Base-by-base conservation (phyloP, 2,797 vertebrate species). In the Hippocampus kuda region DNA sequence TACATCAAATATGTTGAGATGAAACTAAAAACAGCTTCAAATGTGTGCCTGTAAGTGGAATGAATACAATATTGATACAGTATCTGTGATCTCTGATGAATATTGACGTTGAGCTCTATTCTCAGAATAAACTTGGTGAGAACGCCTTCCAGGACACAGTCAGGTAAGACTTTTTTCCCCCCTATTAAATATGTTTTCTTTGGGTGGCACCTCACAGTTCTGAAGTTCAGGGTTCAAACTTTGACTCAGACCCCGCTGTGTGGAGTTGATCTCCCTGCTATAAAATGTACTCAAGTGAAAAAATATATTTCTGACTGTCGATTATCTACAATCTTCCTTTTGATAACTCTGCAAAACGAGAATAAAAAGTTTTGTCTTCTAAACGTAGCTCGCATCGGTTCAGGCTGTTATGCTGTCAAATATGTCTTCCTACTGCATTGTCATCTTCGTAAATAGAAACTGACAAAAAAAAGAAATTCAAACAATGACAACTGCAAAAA, bases 101-200 rank as follows among this genome's bases (percentile, higher is more conserved):
- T 16, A 48, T 48, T 53, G 63, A 68, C 51, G 79, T 2, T 76
- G 18, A 51, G 10, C 44, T 85, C 38, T 65, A 82, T 80, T 79
- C 63, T 77, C 72, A 92, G 91, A 79, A 71, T 61, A 72, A 87
- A 80, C 53, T 59, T 38, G n/a, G n/a, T 72, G 75, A 84, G 48
- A 69, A 73, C 66, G 70, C 66, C 68, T 53, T 79, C 77, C 87
- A 89, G 79, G 78, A 90, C 13, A 83, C 75, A 11, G 61, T 82
- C 66, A 30, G 83, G 86, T 89, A 79, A 88, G 85, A 72, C 66
- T 54, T 26, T 13, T 15, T 11, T 20, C 18, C 22, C 10, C 51
- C 9, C 10, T 11, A 24, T 56, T 56, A 24, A 60, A 60, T 27
- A 60, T 27, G 13, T 60, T 7, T 30, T 18, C 27, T 60, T 60